A percentile compares a stretch with the other conserved stretches of the same genome.
These are phyloP conservation scores for Aproaerema taeniolella DNA, from an alignment of 2,888 invertebrate genomes.

Conservation along the genomic window DNA sequence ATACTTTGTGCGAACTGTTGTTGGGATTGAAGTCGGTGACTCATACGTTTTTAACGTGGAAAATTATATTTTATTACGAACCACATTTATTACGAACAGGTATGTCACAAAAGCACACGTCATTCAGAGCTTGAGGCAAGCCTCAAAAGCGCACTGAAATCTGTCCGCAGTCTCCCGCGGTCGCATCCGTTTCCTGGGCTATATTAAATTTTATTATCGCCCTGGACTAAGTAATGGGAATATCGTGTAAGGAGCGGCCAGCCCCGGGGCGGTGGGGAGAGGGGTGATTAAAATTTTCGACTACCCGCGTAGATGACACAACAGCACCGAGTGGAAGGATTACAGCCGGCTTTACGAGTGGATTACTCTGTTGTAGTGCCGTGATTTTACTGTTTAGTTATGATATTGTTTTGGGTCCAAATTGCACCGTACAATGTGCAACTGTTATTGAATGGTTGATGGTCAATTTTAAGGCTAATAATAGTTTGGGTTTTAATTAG, in stretches of 20 bases:
- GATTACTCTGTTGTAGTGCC: constrained; percentile 65
- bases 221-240: constrained; percentile 78
- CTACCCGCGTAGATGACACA: constrained; percentile 69
- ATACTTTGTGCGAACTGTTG: no score
- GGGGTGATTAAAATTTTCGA: constrained; percentile 73
- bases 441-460: no score
- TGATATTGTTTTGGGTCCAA: constrained; percentile 4
- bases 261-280: constrained; percentile 48
- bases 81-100: no score
- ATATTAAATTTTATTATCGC: constrained; percentile 78
- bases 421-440: no score
- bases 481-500: no score
- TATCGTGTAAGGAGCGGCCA: constrained; percentile 76
- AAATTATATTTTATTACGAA: no score
- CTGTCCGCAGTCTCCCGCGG: constrained; percentile 42
- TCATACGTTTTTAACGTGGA: no score
- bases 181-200: constrained; percentile 67
- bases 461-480: no score
- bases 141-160: constrained; percentile 1
- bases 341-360: constrained; percentile 70
- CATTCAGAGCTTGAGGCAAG: no score
- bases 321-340: constrained; percentile 62
- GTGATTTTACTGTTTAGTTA: constrained; percentile 42
- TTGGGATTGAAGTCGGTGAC: no score
- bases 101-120: no score